A percentile compares a stretch with the other conserved stretches of the same genome.
phyloP scores from a whole-genome alignment of 37 sponge, comb jelly and placozoan species.

The Geodia barretti region DNA sequence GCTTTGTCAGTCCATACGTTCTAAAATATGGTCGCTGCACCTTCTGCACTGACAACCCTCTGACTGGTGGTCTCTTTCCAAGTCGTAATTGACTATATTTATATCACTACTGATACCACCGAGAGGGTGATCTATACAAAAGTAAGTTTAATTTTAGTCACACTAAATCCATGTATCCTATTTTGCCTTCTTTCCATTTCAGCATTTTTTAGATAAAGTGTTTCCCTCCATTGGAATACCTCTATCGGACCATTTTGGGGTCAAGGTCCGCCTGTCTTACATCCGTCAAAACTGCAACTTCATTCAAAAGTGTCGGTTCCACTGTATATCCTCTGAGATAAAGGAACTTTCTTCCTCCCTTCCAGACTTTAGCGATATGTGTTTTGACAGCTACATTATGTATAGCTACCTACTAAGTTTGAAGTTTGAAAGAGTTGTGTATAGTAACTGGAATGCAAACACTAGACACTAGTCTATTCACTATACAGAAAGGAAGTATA shows the following conservation, averaged over 20 bases:
- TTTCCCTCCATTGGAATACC: background rate
- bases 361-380: background rate
- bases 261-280: constrained; percentile 1
- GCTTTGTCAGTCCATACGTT: constrained; percentile 24
- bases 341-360: background rate
- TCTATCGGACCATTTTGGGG: constrained; percentile 30
- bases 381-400: background rate
- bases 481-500: too few species aligned
- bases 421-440: background rate
- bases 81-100: background rate
- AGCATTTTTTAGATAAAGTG: too few species aligned
- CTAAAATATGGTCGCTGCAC: constrained; percentile 12
- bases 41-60: constrained; percentile 2
- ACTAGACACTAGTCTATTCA: too few species aligned
- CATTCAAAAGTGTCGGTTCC: background rate
- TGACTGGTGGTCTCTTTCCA: background rate
- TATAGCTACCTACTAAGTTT: background rate
- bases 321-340: background rate
- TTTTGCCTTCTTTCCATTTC: too few species aligned
- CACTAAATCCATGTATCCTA: too few species aligned
- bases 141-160: too few species aligned
- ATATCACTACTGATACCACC: background rate
- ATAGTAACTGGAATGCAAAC: too few species aligned
- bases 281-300: background rate
- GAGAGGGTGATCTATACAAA: background rate